Percentiles rank a stretch among this genome's conserved stretches.
Evolutionary conservation across 2,888 invertebrate species (phyloP).

Genomic region (Xanthia icteritia): DNA sequence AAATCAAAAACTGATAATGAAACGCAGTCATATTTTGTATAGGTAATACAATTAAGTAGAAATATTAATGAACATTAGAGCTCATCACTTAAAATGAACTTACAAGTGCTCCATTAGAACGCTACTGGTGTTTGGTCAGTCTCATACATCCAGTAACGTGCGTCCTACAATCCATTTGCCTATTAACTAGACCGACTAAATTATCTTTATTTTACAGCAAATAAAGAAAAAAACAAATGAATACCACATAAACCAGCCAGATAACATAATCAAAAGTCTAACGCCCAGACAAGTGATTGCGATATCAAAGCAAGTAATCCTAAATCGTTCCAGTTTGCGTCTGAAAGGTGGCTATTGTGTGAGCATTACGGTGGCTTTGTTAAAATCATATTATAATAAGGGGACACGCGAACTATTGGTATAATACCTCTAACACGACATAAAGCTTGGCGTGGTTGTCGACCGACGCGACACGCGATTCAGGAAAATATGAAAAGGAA

Average conservation of each 20-base stretch:
- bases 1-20: too few species aligned
- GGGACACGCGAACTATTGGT: conserved; percentile 86
- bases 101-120: too few species aligned
- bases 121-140: too few species aligned
- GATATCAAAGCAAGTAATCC: conserved; percentile 73
- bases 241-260: conserved; percentile 19
- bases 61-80: too few species aligned
- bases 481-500: conserved; percentile 69
- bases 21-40: too few species aligned
- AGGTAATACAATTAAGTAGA: too few species aligned
- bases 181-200: too few species aligned
- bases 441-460: conserved; percentile 74
- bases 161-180: too few species aligned
- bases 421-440: conserved; percentile 80
- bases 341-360: conserved; percentile 83
- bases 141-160: too few species aligned
- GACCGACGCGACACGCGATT: conserved; percentile 78
- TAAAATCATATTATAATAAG: conserved; percentile 86
- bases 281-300: conserved; percentile 66
- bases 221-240: conserved; percentile 19
- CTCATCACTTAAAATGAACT: too few species aligned
- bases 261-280: conserved; percentile 54
- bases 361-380: conserved; percentile 84
- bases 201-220: too few species aligned
- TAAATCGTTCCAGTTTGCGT: conserved; percentile 83